Conservation (phyloP, 2,888 invertebrate species). For the Netelia fuscicornis region DNA sequence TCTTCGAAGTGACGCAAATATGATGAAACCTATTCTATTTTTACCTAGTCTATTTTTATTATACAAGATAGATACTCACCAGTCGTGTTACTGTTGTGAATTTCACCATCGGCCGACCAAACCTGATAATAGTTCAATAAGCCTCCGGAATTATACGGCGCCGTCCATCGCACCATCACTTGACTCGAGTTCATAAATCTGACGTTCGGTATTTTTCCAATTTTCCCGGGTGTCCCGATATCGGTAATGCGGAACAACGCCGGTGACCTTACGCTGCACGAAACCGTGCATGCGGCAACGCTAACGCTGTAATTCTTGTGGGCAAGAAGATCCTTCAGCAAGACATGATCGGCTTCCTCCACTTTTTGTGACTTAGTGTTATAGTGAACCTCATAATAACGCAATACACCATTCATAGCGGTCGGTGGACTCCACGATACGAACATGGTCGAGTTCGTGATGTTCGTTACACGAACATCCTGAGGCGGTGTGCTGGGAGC, state of each 20-base stretch:
- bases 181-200: conserved; percentile 85
- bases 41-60: neutral
- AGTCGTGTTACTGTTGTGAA: conserved; percentile 77
- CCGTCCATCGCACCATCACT: conserved; percentile 85
- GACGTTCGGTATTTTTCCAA: conserved; percentile 82
- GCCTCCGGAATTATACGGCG: conserved; percentile 85
- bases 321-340: conserved; percentile 85
- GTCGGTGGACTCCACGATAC: conserved; percentile 90
- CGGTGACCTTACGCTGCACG: conserved; percentile 88
- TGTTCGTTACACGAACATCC: conserved; percentile 87
- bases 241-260: conserved; percentile 87
- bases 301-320: conserved; percentile 90
- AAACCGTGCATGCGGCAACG: conserved; percentile 90
- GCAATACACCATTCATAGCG: conserved; percentile 90
- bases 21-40: too few species aligned
- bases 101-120: conserved; percentile 81
- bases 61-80: conserved; percentile 70
- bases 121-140: conserved; percentile 86
- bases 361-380: conserved; percentile 76
- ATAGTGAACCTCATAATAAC: conserved; percentile 88
- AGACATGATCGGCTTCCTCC: conserved; percentile 72
- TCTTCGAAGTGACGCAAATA: too few species aligned
- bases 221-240: conserved; percentile 87
- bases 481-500: conserved; percentile 88
- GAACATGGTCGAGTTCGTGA: conserved; percentile 88